Conservation (phyloP, 2,888 invertebrate species). For the Trimorus sp. region DNA sequence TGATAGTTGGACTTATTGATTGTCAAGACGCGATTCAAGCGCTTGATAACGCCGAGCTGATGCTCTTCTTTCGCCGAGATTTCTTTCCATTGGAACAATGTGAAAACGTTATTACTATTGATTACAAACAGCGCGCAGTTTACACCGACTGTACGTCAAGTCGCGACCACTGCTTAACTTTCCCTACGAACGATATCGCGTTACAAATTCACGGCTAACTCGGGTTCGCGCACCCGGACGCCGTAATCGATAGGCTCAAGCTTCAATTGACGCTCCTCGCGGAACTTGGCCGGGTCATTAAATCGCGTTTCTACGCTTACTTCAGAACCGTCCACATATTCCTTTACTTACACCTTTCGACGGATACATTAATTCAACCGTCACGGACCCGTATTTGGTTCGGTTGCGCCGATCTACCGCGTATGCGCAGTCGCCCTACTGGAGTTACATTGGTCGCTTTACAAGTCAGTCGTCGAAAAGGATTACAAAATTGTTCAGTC, state of each 20-base stretch:
- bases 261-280: not conserved
- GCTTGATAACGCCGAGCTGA: slow-evolving; percentile 54
- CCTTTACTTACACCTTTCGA: too few species aligned
- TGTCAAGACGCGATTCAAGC: slow-evolving; percentile 52
- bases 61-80: slow-evolving; percentile 40
- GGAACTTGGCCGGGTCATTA: not conserved
- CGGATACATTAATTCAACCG: too few species aligned
- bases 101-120: slow-evolving; percentile 42
- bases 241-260: not conserved
- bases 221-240: too few species aligned
- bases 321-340: too few species aligned
- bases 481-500: too few species aligned
- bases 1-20: slow-evolving; percentile 62
- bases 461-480: too few species aligned
- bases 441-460: too few species aligned
- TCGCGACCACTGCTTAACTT: not conserved
- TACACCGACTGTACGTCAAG: slow-evolving; percentile 9
- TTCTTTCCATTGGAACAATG: slow-evolving; percentile 31
- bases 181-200: not conserved
- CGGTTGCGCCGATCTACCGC: too few species aligned
- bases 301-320: too few species aligned
- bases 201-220: not conserved
- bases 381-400: too few species aligned
- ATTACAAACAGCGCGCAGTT: slow-evolving; percentile 31
- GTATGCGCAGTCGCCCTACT: too few species aligned